Evolutionary conservation across 2,888 invertebrate species (phyloP).

Genomic region (Caradrina clavipalpis): DNA sequence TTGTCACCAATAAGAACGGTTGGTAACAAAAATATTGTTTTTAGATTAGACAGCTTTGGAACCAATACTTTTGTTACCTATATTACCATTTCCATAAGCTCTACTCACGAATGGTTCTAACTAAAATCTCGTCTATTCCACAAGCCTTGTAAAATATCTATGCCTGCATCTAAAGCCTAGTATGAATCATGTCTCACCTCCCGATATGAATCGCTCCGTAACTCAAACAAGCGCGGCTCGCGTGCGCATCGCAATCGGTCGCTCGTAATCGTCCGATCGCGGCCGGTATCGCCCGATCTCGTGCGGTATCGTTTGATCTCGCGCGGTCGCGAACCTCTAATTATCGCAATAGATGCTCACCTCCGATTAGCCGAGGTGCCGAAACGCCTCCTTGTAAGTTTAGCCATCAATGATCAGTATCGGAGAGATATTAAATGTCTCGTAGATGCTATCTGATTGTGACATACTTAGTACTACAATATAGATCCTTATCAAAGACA

Average conservation of each 20-base stretch:
- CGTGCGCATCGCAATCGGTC: constrained; percentile 61
- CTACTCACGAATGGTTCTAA: not conserved
- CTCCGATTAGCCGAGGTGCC: constrained; percentile 59
- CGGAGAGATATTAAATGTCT: constrained; percentile 34
- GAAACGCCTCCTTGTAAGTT: constrained; percentile 61
- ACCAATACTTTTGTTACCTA: too few species aligned
- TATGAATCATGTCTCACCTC: constrained; percentile 49
- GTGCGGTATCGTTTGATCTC: constrained; percentile 51
- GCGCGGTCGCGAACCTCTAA: constrained; percentile 60
- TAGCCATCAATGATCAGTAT: constrained; percentile 47
- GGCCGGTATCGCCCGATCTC: constrained; percentile 45
- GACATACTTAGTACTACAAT: not conserved
- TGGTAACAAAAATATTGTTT: too few species aligned
- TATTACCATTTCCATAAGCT: too few species aligned
- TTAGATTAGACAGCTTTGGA: too few species aligned
- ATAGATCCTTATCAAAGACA: constrained; percentile 14
- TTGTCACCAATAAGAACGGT: too few species aligned
- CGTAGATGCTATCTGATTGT: constrained; percentile 23
- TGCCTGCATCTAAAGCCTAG: constrained; percentile 11
- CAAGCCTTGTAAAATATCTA: constrained; percentile 21
- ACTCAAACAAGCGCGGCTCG: constrained; percentile 53
- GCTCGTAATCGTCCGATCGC: constrained; percentile 52
- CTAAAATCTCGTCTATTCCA: not conserved
- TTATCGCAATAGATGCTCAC: constrained; percentile 59
- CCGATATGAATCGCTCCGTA: constrained; percentile 50